Conservation (phyloP, 2,797 vertebrate genomes). For the Enteromius unitaeniatus region DNA sequence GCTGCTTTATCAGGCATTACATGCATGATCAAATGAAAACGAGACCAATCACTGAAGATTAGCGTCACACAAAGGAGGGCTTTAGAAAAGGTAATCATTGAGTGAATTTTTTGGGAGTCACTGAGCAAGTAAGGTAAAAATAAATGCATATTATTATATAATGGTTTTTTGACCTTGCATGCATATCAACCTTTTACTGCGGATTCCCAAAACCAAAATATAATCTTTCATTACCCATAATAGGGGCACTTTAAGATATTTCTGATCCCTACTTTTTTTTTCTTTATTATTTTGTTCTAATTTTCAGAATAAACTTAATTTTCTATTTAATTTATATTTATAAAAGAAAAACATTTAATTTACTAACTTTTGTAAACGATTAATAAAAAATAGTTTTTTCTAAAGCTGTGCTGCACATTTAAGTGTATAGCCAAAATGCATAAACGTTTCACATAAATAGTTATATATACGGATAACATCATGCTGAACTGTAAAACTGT, state of each 20-base stretch:
- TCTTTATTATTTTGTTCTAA: background rate
- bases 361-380: background rate
- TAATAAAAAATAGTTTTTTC: background rate
- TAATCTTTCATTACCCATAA: no score
- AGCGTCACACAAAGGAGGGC: no score
- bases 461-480: background rate
- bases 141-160: no score
- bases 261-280: background rate
- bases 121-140: no score
- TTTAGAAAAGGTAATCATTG: no score
- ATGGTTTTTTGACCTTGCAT: no score
- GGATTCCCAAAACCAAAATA: no score
- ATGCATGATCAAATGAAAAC: no score
- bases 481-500: slow-evolving; percentile 23
- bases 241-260: background rate
- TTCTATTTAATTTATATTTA: background rate
- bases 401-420: background rate
- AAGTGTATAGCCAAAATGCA: background rate
- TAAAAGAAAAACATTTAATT: background rate
- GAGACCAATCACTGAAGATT: no score
- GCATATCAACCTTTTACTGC: no score
- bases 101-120: no score
- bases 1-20: no score
- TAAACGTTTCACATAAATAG: background rate
- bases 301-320: background rate